Conservation (phyloP, 1,140 invertebrate species). For the Drosophila insularis region DNA sequence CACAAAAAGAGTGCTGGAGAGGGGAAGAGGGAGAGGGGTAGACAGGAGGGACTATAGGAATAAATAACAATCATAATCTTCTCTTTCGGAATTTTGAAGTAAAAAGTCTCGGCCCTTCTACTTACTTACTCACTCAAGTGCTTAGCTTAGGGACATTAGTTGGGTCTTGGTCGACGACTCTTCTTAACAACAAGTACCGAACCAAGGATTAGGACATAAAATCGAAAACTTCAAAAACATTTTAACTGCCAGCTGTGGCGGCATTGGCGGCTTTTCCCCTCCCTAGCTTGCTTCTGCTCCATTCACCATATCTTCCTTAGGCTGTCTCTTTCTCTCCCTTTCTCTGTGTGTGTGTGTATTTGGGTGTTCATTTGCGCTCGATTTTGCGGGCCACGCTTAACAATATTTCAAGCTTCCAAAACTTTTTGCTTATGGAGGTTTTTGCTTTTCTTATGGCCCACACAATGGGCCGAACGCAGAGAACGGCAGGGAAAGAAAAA, state of each 20-base stretch:
- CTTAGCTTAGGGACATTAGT: slow-evolving; percentile 18
- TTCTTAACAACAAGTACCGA: slow-evolving; percentile 34
- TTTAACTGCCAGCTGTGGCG: slow-evolving; percentile 62
- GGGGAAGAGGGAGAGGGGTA: background rate
- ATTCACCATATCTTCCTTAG: background rate
- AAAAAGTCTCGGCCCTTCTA: slow-evolving; percentile 18
- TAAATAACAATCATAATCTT: slow-evolving; percentile 64
- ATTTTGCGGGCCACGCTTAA: slow-evolving; percentile 52
- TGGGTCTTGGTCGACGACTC: slow-evolving; percentile 13
- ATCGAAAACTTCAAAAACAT: slow-evolving; percentile 58
- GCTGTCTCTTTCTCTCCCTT: background rate
- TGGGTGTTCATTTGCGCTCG: slow-evolving; percentile 57
- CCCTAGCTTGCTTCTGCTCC: slow-evolving; percentile 4
- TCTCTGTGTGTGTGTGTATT: background rate
- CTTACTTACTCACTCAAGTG: slow-evolving; percentile 29
- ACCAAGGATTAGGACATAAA: slow-evolving; percentile 52
- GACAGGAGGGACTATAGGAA: slow-evolving; percentile 23
- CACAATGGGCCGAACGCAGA: slow-evolving; percentile 34
- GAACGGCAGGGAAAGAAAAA: slow-evolving; percentile 33
- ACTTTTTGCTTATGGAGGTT: slow-evolving; percentile 54
- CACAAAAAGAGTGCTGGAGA: background rate
- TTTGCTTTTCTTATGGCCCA: slow-evolving; percentile 41
- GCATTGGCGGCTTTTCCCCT: background rate
- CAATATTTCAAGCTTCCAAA: slow-evolving; percentile 75
- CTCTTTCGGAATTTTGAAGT: slow-evolving; percentile 36